Evolutionary conservation across 2,797 vertebrate species (phyloP), one percentile per base, ranked within the genome.

Genomic region (Mionectes olivaceus): DNA sequence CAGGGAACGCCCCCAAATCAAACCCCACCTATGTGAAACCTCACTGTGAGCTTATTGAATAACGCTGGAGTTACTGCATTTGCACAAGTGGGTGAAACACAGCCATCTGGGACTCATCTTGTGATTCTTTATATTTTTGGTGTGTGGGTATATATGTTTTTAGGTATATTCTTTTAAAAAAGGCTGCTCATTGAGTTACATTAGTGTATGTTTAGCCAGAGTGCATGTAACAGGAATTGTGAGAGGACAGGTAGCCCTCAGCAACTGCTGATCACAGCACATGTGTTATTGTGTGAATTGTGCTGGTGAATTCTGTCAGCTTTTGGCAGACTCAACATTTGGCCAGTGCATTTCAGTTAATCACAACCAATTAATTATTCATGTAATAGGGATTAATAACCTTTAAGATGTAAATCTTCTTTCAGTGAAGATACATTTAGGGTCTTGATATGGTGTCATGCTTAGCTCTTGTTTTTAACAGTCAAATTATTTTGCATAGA

Each of bases 71-170:
- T 64, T 53, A 12, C 13, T 87, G 68, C 17, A 2, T 33, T 13
- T 63, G 2, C 9, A 8, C 17, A 47, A 11, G 35, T 19, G 19
- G 52, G 11, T 35, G 47, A 28, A 91, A 15, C 18, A 11, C 3
- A 19, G 15, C 4, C 3, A 3, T 41, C 24, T 43, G 35, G 24
- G 35, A 5, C 39, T 68, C 12, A 9, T 71, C 17, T 30, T 24
- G 6, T 6, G 25, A 14, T 47, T 59, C 8, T 22, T 59, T 9
- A 0, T 13, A 2, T 53, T 50, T 49, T 49, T 19, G 4, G 5
- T 23, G 21, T 64, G 41, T 64, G 32, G 43, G 14, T 44, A 5
- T 16, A 7, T 22, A 2, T 6, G 11, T 15, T 5, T 11, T 5
- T 23, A 9, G 37, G n/a, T 11, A 4, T 22, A 7, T 37, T 83